Conservation (phyloP, 2,113 vertebrate genomes). For the Charadrius vociferus region DNA sequence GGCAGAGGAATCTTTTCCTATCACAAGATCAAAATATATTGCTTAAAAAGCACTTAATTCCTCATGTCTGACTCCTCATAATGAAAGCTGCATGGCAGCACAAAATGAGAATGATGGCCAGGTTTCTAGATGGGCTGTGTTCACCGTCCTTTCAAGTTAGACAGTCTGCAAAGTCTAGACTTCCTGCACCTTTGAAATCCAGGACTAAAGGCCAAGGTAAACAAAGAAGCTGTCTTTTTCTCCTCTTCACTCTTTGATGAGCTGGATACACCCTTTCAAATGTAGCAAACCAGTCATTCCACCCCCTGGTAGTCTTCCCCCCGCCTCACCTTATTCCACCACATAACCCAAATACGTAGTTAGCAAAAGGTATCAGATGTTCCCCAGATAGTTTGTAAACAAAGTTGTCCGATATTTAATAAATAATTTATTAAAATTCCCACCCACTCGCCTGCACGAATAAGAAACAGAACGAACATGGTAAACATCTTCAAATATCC, state of each 20-base stretch:
- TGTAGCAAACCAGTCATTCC: background rate
- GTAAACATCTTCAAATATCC: background rate
- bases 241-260: background rate
- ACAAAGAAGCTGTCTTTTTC: background rate
- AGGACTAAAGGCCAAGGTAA: background rate
- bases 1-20: background rate
- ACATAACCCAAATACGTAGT: background rate
- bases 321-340: accelerated
- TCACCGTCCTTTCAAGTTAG: background rate
- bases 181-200: slow-evolving; percentile 10
- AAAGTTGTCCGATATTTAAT: background rate
- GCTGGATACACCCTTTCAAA: background rate
- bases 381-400: background rate
- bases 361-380: background rate
- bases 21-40: background rate
- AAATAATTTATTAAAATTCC: slow-evolving; percentile 7
- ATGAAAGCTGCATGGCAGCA: background rate
- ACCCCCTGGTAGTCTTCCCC: background rate
- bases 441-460: background rate
- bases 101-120: background rate
- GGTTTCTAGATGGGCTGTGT: background rate
- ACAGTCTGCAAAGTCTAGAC: background rate
- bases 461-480: background rate
- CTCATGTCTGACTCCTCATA: background rate
- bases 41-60: background rate